A percentile compares a stretch with the other conserved stretches of the same genome.
Evolutionary conservation across 2,797 vertebrate species (phyloP).

Genomic region (Chrysocyon brachyurus): DNA sequence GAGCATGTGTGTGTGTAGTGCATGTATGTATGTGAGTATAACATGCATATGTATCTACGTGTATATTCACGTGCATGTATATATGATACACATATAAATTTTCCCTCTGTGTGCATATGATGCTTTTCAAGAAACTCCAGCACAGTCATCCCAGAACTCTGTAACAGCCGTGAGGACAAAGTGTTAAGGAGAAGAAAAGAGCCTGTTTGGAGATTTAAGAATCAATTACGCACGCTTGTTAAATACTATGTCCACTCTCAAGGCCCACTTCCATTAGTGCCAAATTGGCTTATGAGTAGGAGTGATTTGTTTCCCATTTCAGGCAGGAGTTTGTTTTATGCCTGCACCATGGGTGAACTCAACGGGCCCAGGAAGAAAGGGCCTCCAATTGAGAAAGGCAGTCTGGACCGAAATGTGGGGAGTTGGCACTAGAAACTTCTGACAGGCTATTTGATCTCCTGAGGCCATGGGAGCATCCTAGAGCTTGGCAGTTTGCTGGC

Average conservation of each 20-base stretch:
- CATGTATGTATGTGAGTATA: not conserved
- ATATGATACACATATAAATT: not conserved
- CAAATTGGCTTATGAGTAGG: constrained; percentile 53
- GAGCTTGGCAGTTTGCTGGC: not conserved
- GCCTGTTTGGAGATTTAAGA: constrained; percentile 63
- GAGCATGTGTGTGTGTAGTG: not conserved
- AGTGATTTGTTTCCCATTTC: constrained; percentile 60
- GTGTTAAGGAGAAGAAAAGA: constrained; percentile 22
- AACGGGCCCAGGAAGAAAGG: constrained; percentile 43
- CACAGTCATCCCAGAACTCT: constrained; percentile 11
- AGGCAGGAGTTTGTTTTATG: constrained; percentile 14
- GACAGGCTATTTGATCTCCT: not conserved
- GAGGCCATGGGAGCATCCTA: not conserved
- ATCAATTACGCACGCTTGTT: constrained; percentile 72
- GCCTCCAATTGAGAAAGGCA: constrained; percentile 17
- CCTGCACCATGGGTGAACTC: not conserved
- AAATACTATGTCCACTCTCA: constrained; percentile 64
- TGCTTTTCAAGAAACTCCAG: constrained; percentile 54
- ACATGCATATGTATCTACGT: not conserved
- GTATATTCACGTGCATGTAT: not conserved
- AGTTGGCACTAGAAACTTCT: not conserved
- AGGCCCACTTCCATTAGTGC: constrained; percentile 50
- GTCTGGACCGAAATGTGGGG: not conserved
- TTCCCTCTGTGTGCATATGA: not conserved
- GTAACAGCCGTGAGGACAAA: constrained; percentile 51